Percentiles rank a stretch among this genome's conserved stretches.
phyloP scores from a whole-genome alignment of 2,113 vertebrate genomes.

The Myiagra hebetior region DNA sequence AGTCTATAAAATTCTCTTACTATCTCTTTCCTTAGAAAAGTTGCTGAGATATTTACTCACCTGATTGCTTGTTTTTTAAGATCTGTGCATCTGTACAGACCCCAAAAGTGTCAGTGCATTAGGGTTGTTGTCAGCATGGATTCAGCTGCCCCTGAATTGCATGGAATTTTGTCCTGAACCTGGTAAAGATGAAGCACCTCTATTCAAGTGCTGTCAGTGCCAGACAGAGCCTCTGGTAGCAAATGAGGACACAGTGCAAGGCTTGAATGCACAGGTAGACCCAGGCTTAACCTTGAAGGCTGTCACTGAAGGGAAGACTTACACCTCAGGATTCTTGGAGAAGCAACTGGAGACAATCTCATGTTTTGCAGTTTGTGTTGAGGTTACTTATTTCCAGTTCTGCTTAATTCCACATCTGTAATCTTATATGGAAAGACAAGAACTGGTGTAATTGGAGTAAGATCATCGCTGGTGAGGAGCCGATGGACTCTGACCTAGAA shows the following conservation, averaged over 20 bases:
- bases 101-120: background rate
- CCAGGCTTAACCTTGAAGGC: background rate
- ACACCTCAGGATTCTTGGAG: background rate
- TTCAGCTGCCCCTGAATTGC: background rate
- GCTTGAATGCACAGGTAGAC: background rate
- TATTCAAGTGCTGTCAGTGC: background rate
- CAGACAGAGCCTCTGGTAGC: background rate
- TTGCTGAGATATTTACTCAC: background rate
- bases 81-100: accelerated
- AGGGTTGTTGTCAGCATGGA: background rate
- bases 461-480: background rate
- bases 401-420: background rate
- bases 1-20: background rate
- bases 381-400: background rate
- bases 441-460: background rate
- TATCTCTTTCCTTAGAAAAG: background rate
- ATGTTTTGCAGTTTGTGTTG: background rate
- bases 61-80: background rate
- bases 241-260: background rate
- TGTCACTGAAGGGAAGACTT: background rate
- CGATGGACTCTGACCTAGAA: background rate
- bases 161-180: background rate
- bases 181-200: background rate
- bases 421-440: background rate
- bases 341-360: background rate